Conservation (phyloP, 2,797 vertebrate species). For the Lacerta bilineata region DNA sequence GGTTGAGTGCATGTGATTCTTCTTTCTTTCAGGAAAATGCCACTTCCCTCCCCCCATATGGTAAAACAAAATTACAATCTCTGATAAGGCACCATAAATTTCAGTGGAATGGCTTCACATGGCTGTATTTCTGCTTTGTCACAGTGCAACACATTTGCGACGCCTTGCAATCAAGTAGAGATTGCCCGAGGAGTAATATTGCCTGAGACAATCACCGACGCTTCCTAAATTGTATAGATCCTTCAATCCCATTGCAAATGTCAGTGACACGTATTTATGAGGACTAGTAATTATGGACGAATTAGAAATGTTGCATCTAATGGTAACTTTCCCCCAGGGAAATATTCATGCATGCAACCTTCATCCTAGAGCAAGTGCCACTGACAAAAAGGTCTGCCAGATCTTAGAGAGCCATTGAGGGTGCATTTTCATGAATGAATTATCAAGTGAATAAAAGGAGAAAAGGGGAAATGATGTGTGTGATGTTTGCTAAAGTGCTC, state of each 20-base stretch:
- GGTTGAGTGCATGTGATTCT: neutral
- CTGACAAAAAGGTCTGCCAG: neutral
- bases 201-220: neutral
- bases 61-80: neutral
- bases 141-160: neutral
- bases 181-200: neutral
- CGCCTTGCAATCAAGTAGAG: too few species aligned
- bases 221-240: neutral
- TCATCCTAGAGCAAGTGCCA: neutral
- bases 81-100: neutral
- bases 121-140: neutral
- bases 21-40: neutral
- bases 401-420: neutral
- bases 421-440: neutral
- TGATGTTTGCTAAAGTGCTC: neutral
- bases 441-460: neutral
- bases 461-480: neutral
- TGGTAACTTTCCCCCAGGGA: too few species aligned
- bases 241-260: neutral
- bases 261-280: neutral
- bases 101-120: neutral
- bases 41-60: neutral
- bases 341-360: neutral
- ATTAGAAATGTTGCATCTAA: too few species aligned
- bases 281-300: neutral